Conservation (phyloP, 2,113 vertebrate genomes). For the Scatophagus argus region DNA sequence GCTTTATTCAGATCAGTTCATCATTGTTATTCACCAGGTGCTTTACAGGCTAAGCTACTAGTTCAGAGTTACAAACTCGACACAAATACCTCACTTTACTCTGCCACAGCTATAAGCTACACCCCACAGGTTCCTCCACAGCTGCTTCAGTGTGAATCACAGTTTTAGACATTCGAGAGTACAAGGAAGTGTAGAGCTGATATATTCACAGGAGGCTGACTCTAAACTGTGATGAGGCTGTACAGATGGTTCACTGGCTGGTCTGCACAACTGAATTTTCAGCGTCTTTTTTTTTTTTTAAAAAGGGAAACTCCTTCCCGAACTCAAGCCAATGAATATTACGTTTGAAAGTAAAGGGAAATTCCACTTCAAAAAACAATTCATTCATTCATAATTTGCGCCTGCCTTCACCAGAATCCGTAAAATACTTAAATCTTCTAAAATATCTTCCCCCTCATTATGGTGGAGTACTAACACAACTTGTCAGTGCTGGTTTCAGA, state of each 20-base stretch:
- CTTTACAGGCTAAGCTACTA: slow-evolving; percentile 62
- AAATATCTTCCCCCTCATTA: background rate
- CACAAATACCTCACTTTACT: slow-evolving; percentile 70
- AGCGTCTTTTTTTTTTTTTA: slow-evolving; percentile 9
- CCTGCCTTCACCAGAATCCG: slow-evolving; percentile 9
- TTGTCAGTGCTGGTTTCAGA: slow-evolving; percentile 18
- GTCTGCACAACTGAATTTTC: slow-evolving; percentile 4
- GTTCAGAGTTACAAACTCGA: slow-evolving; percentile 57
- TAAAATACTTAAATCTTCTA: slow-evolving; percentile 12
- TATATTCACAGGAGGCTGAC: slow-evolving; percentile 19
- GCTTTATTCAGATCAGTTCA: slow-evolving; percentile 28
- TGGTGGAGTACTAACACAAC: slow-evolving; percentile 11
- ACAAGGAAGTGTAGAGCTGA: background rate
- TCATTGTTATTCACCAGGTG: slow-evolving; percentile 49
- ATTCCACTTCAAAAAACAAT: slow-evolving; percentile 41
- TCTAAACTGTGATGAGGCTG: slow-evolving; percentile 46
- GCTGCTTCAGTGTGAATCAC: slow-evolving; percentile 70
- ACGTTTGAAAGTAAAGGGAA: slow-evolving; percentile 59
- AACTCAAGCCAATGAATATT: slow-evolving; percentile 37
- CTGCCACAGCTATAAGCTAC: slow-evolving; percentile 63
- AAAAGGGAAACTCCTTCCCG: slow-evolving; percentile 58
- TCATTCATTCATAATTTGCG: slow-evolving; percentile 14
- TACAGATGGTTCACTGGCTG: slow-evolving; percentile 10
- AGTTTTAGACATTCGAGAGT: background rate
- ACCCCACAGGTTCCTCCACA: slow-evolving; percentile 43